phyloP scores from a whole-genome alignment of 2,888 invertebrate species.

The Hedya salicella region DNA sequence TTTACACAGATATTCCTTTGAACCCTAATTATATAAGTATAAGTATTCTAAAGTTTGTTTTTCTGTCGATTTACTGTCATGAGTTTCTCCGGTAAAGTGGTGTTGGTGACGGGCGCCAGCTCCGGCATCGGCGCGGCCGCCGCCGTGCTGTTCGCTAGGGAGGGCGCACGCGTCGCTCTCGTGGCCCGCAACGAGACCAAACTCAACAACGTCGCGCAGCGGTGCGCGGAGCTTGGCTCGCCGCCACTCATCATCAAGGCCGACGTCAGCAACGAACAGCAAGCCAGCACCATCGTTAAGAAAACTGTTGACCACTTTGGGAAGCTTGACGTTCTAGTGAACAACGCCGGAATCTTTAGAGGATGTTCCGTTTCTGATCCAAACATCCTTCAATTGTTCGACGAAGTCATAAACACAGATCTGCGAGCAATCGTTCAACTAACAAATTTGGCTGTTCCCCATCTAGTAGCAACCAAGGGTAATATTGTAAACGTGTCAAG shows the following conservation, averaged over 20 bases:
- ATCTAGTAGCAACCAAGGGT: neutral
- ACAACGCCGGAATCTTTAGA: neutral
- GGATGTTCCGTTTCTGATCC: neutral
- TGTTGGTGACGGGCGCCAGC: neutral
- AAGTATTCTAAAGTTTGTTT: too few species aligned
- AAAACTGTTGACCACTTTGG: neutral
- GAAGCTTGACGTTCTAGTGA: neutral
- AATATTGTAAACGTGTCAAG: neutral
- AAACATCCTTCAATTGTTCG: neutral
- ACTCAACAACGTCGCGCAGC: constrained; percentile 47
- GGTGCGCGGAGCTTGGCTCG: constrained; percentile 46
- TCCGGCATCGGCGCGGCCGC: constrained; percentile 58
- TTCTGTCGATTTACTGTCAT: too few species aligned
- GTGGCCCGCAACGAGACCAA: constrained; percentile 56
- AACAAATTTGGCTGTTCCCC: neutral
- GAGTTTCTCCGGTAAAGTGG: neutral
- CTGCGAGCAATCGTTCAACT: neutral
- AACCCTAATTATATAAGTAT: too few species aligned
- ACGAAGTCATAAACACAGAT: neutral
- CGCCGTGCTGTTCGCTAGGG: constrained; percentile 56
- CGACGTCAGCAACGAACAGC: neutral
- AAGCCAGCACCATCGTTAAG: neutral
- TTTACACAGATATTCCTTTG: too few species aligned
- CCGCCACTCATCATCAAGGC: neutral
- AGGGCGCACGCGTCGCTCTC: constrained; percentile 54